Evolutionary conservation across 2,113 vertebrate species (phyloP).

Genomic region (Myiozetetes cayanensis): DNA sequence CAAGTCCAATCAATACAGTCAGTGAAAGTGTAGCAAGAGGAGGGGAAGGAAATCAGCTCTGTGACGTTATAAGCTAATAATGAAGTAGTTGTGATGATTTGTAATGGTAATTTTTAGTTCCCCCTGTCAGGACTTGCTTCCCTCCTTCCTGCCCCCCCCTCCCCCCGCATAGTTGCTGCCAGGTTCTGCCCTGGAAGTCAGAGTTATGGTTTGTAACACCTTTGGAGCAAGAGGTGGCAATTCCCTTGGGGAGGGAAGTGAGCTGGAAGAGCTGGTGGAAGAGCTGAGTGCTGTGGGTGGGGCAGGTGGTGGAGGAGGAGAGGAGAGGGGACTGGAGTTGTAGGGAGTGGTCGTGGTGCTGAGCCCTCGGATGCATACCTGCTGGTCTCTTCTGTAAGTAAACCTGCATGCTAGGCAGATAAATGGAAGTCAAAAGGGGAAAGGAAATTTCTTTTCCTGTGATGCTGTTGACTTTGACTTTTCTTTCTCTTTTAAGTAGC

Average conservation of each 20-base stretch:
- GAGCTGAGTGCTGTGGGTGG: conserved; percentile 45
- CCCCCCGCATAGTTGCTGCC: background rate
- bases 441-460: conserved; percentile 7
- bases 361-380: background rate
- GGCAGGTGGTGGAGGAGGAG: background rate
- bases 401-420: background rate
- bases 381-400: conserved; percentile 29
- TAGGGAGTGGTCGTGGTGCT: background rate
- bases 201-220: background rate
- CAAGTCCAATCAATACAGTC: conserved; percentile 23
- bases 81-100: background rate
- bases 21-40: conserved; percentile 7
- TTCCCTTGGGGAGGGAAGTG: background rate
- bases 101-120: background rate
- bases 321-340: background rate
- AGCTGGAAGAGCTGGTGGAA: conserved; percentile 39
- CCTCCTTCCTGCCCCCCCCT: too few species aligned
- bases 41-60: background rate
- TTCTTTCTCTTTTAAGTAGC: background rate
- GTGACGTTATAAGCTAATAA: conserved; percentile 7
- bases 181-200: conserved; percentile 13
- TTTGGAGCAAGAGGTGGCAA: background rate
- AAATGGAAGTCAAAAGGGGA: background rate
- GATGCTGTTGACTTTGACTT: background rate
- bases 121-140: background rate